phyloP scores from a whole-genome alignment of 2,888 invertebrate species.

The Andricus quercusramuli region DNA sequence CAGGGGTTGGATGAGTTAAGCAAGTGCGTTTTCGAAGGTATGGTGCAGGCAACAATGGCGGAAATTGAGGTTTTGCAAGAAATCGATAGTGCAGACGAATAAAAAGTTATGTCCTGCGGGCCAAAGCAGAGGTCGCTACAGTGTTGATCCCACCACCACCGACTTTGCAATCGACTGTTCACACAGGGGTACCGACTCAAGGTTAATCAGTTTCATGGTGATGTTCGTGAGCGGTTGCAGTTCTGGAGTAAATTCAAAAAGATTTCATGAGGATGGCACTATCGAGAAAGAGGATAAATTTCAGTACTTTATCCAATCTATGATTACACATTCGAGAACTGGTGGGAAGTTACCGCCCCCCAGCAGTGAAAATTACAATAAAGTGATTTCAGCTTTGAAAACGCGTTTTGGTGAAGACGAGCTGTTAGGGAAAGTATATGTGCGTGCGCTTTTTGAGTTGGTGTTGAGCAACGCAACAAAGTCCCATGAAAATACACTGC shows the following conservation, averaged over 20 bases:
- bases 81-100: too few species aligned
- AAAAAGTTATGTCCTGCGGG: too few species aligned
- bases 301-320: slow-evolving; percentile 56
- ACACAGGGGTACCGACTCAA: slow-evolving; percentile 21
- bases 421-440: slow-evolving; percentile 62
- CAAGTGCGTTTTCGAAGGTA: too few species aligned
- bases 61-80: too few species aligned
- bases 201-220: slow-evolving; percentile 56
- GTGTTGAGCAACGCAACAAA: too few species aligned
- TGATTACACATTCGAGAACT: rapidly evolving
- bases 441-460: too few species aligned
- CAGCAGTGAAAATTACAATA: neutral
- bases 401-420: slow-evolving; percentile 55
- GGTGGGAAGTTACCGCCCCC: neutral
- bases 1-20: too few species aligned
- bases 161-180: neutral
- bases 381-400: neutral
- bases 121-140: neutral
- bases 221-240: slow-evolving; percentile 57
- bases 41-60: too few species aligned
- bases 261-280: slow-evolving; percentile 53
- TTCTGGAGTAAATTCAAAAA: slow-evolving; percentile 62
- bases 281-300: slow-evolving; percentile 53
- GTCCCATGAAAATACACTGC: too few species aligned
- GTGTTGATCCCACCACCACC: neutral